Evolutionary conservation across 2,888 invertebrate genomes (phyloP), one percentile per base, ranked within the genome.

Genomic region (Morpho helenor): DNA sequence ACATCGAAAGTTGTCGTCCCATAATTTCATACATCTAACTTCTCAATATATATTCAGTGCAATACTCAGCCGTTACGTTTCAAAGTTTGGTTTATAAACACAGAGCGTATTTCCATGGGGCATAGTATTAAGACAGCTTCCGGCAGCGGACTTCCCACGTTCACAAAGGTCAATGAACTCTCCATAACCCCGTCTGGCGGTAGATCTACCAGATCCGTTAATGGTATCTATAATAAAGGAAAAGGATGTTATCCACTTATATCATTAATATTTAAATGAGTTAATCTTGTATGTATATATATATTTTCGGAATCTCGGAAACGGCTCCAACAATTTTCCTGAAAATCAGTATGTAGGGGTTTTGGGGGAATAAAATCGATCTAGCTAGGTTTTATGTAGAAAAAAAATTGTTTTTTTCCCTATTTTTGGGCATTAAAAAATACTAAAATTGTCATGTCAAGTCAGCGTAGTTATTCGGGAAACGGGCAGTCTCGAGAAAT

Each of bases 61-160:
- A n/a, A n/a, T 4, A 7, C 6, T 45, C 45, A 48, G 42, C 55
- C 66, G 55, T 54, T 71, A 22, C 76, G 80, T 50, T 73, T 79
- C 6, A 75, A 52, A 0, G 84, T 83, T 9, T 79, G 76, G 62
- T 86, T 82, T 52, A 89, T 71, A 70, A 93, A 87, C 45, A 91
- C 91, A 0, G 92, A 91, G 59, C 91, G 81, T 49, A 92, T 79
- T 65, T 93, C 92, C 92, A 92, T 92, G 23, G 93, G 93, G 69
- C 93, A 93, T 2, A 93, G 77, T 1, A 82, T 78, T 52, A 85
- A 57, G 0, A 76, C 62, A 0, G 76, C 80, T 49, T 71, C 75
- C 2, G 78, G 72, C 4, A 86, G 31, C 0, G 69, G 69, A 7
- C 64, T 67, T 48, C 82, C 78, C 23, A 90, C 64, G 43, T 75